These are phyloP conservation scores for Beris chalybata DNA, from an alignment of 2,888 invertebrate genomes.

Conservation along the genomic window DNA sequence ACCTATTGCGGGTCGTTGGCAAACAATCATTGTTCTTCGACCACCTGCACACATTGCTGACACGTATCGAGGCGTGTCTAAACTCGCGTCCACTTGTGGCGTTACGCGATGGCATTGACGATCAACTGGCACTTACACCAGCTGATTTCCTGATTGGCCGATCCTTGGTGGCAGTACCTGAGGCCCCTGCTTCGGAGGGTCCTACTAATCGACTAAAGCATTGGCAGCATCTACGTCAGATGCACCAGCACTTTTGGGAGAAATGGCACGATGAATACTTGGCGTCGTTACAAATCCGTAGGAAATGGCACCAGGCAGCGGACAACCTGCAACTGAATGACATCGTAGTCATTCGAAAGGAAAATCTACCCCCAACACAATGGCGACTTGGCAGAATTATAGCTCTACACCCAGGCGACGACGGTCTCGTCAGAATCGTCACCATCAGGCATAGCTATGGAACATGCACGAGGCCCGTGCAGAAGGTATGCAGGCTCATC, in stretches of 20 bases:
- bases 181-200: conserved; percentile 40
- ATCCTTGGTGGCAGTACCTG: conserved; percentile 38
- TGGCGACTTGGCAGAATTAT: conserved; percentile 43
- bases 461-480: neutral
- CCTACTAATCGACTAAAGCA: conserved; percentile 36
- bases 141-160: conserved; percentile 36
- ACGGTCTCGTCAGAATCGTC: conserved; percentile 41
- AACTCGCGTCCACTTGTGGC: conserved; percentile 43
- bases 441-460: neutral
- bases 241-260: conserved; percentile 35
- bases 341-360: conserved; percentile 44
- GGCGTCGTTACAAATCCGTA: conserved; percentile 19
- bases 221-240: conserved; percentile 42
- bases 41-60: conserved; percentile 42
- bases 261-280: conserved; percentile 34
- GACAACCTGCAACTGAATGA: conserved; percentile 32
- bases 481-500: neutral
- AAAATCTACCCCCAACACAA: conserved; percentile 40
- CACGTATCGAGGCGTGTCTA: conserved; percentile 43
- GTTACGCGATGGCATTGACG: conserved; percentile 33
- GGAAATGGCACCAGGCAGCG: conserved; percentile 29
- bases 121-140: conserved; percentile 34
- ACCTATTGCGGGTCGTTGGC: conserved; percentile 42
- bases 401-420: conserved; percentile 41
- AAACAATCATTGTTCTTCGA: conserved; percentile 25